Base-by-base conservation (phyloP, 2,113 vertebrate genomes). In the Clarias gariepinus region DNA sequence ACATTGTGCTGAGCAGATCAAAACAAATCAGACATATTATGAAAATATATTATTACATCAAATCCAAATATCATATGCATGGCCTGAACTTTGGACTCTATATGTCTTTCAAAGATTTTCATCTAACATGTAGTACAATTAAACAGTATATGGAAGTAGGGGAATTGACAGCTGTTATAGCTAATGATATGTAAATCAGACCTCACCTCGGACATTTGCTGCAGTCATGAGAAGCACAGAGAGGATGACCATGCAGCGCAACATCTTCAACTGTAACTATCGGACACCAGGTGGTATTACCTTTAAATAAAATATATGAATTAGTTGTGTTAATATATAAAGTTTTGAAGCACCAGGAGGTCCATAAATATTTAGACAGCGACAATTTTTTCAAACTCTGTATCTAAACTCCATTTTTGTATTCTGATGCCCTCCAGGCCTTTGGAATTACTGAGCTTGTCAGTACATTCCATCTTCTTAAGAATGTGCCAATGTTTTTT, bases 1-100 rank as follows among this genome's bases (percentile, higher is more conserved):
- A 71, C 94, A 95, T 80, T 86, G 87, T 41, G 81, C 92, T 94
- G 13, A 16, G 55, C 47, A 15, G 57, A 71, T 5, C 18, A 53
- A 73, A 30, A 52, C 18, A 85, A 33, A 66, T 4, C 53, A 36
- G 30, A 4, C 30, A 81, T 57, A 4, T 47, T 33, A n/a, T n/a
- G n/a, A n/a, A 19, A 52, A 64, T 55, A 9, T n/a, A 57, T 41
- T 3, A 41, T 52, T 3, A 28, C n/a, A 15, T 28, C 68, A 71
- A 33, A 33, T 73, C 33, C 0, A 41, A 41, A 73, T 73, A 23
- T 69, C 66, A 28, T 33, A 4, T 3, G 3, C 25, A 25, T 64
- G 63, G 10, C 25, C 6, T 47, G 47, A 6, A 47, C 25, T 10
- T 28, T n/a, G 11, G 41, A 6, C 41, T 41, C 5, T 41, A 41